Conservation (phyloP, 2,113 vertebrate genomes). For the Silurus meridionalis region DNA sequence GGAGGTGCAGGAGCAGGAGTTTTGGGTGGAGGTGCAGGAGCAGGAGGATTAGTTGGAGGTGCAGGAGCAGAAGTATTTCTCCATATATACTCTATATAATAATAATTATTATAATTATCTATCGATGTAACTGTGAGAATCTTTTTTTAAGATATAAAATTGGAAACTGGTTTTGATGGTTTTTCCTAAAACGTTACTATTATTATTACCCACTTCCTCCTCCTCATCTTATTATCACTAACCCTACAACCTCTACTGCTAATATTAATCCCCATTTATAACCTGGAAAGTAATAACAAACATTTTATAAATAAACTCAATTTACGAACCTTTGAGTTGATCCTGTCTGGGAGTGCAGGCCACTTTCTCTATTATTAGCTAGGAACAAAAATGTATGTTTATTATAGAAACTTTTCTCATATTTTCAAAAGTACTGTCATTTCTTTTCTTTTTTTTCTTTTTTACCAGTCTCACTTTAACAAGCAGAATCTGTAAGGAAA, state of each 20-base stretch:
- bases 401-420: not conserved
- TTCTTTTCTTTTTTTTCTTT: not conserved
- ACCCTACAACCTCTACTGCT: not conserved
- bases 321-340: conserved; percentile 53
- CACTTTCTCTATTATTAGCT: conserved; percentile 39
- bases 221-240: not conserved
- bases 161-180: no score
- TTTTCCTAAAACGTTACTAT: not conserved
- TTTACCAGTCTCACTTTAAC: not conserved
- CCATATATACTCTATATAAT: no score
- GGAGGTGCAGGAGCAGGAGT: no score
- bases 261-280: not conserved
- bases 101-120: no score
- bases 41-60: no score
- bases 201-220: not conserved
- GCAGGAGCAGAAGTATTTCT: no score
- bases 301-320: not conserved
- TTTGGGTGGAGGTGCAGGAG: no score
- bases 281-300: not conserved
- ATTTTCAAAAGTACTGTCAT: not conserved
- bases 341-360: conserved; percentile 33
- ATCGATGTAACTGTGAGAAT: no score
- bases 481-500: not conserved
- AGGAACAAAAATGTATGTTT: not conserved
- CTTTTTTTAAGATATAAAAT: no score